Base-by-base conservation (phyloP, 2,888 invertebrate genomes). In the Antheraea assamensis region DNA sequence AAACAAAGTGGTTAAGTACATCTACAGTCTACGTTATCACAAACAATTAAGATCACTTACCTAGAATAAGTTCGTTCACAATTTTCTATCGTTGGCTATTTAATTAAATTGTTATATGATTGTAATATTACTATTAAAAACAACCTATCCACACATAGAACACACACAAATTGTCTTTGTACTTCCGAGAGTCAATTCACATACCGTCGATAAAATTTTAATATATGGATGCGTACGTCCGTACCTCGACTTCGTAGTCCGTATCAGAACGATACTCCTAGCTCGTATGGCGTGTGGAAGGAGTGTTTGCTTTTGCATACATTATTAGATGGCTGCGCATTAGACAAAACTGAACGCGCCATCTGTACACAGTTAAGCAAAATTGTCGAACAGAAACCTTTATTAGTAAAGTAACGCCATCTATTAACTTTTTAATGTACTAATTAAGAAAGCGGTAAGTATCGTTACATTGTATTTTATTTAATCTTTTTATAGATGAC, bases 1-100 rank as follows among this genome's bases (percentile, higher is more conserved):
- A 73, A 72, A 73, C 30, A 70, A 70, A 72, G 21, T 66, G 52
- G 15, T 24, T n/a, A 72, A 70, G 27, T 70, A 73, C 3, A 19
- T 55, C 27, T 72, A 74, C 71, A 4, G 1, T 66, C 27, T 72
- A 74, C 71, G 73, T 74, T 64, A 73, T 73, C 71, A 64, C 64
- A 66, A 75, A 76, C 70, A 76, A 79, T 75, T 73, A 72, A 73
- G 68, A 74, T n/a, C 77, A 81, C 80, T 81, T 78, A 81, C 81
- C 81, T 76, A 74, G 73, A 73, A 76, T 75, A 74, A 72, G 76
- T 76, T 76, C 76, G 74, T 70, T 61, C 73, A 72, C 72, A 70
- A 72, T 74, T 68, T 21, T 35, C 61, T 64, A 3, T 3, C 5
- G 5, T 30, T 27, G 61, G 30, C 1, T 17, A 64, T 68, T 35